Conservation (phyloP, 2,797 vertebrate genomes). For the Notoglanidium macrostoma region DNA sequence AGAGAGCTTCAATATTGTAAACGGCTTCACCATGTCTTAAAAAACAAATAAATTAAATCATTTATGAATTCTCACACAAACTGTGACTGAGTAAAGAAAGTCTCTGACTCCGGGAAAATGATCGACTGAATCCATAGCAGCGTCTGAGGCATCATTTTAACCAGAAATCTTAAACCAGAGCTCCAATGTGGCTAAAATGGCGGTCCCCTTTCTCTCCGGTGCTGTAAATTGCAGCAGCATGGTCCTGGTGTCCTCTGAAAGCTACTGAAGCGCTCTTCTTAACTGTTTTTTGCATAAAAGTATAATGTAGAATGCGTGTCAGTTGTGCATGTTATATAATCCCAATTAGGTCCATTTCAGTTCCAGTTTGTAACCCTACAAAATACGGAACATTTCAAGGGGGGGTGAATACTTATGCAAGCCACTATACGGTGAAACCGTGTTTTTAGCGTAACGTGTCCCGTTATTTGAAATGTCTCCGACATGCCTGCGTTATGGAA, state of each 20-base stretch:
- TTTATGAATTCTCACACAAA: background rate
- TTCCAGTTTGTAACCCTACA: background rate
- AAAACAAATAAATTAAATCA: background rate
- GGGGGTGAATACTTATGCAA: background rate
- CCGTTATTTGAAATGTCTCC: background rate
- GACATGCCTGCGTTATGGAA: background rate
- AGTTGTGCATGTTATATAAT: background rate
- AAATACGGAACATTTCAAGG: background rate
- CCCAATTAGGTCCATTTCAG: background rate
- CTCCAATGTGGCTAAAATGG: background rate
- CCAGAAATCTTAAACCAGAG: too few relatives aligned
- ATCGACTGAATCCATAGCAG: background rate
- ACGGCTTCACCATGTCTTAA: background rate
- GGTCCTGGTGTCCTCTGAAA: background rate
- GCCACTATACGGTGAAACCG: background rate
- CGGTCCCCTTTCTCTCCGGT: background rate
- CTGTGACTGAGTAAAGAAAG: background rate
- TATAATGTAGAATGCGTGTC: background rate
- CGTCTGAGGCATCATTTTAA: background rate
- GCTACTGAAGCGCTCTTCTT: background rate
- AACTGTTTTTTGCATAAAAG: background rate
- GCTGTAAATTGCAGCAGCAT: background rate
- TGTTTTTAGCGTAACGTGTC: too few relatives aligned
- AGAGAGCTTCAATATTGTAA: background rate
- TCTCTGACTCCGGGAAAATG: background rate